These are phyloP conservation scores for Coracias cyanogaster DNA, from an alignment of 2,797 vertebrate genomes.

Conservation along the genomic window DNA sequence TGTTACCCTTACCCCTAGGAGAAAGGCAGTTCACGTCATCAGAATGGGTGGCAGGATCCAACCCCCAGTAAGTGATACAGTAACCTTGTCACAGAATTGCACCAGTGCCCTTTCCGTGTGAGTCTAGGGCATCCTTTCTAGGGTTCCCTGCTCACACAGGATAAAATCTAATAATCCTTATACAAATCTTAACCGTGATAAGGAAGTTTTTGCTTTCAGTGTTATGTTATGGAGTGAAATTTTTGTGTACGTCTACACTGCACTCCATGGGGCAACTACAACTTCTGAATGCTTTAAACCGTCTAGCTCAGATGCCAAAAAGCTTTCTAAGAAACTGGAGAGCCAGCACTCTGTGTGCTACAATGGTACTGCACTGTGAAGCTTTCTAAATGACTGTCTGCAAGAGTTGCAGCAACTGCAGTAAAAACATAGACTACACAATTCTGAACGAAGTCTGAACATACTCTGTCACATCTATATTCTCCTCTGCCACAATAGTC, in stretches of 20 bases:
- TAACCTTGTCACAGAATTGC: not conserved
- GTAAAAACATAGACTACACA: not conserved
- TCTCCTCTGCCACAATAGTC: not conserved
- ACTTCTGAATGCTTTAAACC: not conserved
- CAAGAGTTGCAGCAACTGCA: not conserved
- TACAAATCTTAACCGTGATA: not conserved
- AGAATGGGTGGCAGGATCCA: not conserved
- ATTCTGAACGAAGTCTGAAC: not conserved
- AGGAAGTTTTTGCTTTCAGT: not conserved
- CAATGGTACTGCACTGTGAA: not conserved
- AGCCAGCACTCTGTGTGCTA: not conserved
- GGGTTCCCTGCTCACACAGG: not conserved
- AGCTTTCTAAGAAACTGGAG: slow-evolving; percentile 30
- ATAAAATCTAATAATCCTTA: not conserved
- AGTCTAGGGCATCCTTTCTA: not conserved
- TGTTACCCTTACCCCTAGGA: not conserved
- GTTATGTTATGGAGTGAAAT: not conserved
- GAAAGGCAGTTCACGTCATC: not conserved
- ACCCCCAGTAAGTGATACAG: not conserved
- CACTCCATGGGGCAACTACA: not conserved
- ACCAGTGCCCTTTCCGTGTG: rapidly evolving
- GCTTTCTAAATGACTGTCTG: not conserved
- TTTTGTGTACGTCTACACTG: not conserved
- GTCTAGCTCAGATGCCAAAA: not conserved
- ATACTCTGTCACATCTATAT: not conserved